These are phyloP conservation scores for Epinephelus cyanopodus DNA, from an alignment of 2,113 vertebrate species.

Conservation along the genomic window DNA sequence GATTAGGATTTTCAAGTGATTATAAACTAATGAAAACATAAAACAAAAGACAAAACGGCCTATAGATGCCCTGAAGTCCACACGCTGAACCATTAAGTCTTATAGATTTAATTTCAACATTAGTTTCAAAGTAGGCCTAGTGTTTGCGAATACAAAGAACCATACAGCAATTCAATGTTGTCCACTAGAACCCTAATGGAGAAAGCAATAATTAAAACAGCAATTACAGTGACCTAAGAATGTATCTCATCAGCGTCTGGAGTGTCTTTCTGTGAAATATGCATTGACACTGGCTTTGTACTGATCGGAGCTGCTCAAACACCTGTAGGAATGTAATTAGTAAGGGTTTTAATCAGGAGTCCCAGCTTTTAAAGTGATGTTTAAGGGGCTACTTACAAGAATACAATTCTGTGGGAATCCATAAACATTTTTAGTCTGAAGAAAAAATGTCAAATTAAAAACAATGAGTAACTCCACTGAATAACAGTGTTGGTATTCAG, in stretches of 20 bases:
- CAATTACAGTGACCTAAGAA: background rate
- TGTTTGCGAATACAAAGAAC: background rate
- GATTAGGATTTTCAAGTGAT: too few relatives aligned
- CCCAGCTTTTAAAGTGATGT: background rate
- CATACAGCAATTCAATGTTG: background rate
- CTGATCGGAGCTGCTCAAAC: background rate
- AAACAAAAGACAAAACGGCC: too few relatives aligned
- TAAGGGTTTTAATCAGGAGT: conserved; percentile 1
- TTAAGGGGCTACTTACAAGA: background rate
- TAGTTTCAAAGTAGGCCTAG: background rate
- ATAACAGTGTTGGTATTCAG: background rate
- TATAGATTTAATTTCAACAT: background rate
- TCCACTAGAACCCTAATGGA: background rate
- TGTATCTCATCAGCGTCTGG: background rate
- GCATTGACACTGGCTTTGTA: background rate
- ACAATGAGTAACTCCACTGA: background rate
- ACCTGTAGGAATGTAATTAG: background rate
- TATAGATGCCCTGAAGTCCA: too few relatives aligned
- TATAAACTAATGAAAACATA: too few relatives aligned
- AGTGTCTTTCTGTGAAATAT: background rate
- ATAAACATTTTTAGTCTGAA: background rate
- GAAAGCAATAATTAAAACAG: background rate
- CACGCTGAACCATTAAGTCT: too few relatives aligned
- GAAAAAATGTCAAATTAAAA: background rate
- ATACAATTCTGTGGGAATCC: background rate